A percentile compares a stretch with the other conserved stretches of the same genome.
Conservation (phyloP, 2,797 vertebrate genomes). For the Semaprochilodus insignis region DNA sequence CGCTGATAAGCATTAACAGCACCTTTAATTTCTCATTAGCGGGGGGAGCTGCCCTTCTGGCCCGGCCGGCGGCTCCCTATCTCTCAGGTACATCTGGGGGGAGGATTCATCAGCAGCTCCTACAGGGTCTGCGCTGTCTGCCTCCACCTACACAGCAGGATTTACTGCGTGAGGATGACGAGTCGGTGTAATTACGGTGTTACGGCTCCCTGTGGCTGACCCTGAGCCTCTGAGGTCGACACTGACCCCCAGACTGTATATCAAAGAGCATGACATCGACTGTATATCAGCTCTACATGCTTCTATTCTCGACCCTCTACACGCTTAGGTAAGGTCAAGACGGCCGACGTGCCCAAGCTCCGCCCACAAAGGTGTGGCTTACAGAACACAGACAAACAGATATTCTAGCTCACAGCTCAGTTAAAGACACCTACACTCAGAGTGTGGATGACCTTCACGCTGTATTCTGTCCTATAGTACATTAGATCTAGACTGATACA, state of each 20-base stretch:
- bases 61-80: conserved; percentile 1
- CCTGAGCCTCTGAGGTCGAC: not conserved
- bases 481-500: too few relatives aligned
- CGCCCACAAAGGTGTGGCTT: not conserved
- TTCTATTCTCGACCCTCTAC: not conserved
- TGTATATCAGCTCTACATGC: not conserved
- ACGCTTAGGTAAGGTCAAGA: not conserved
- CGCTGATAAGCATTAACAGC: conserved; percentile 51
- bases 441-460: too few relatives aligned
- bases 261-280: not conserved
- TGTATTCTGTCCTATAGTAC: too few relatives aligned
- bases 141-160: not conserved
- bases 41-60: not conserved
- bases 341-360: not conserved
- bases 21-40: conserved; percentile 51
- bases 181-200: conserved; percentile 22
- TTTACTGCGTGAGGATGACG: conserved; percentile 19
- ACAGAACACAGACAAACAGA: too few relatives aligned
- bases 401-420: too few relatives aligned
- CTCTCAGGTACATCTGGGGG: conserved; percentile 10
- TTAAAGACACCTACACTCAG: too few relatives aligned
- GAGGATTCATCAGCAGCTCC: conserved; percentile 2
- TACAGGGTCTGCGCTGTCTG: conserved; percentile 2
- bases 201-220: not conserved
- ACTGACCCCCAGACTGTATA: not conserved